Evolutionary conservation across 2,888 invertebrate species (phyloP).

Genomic region (Eudasyphora cyanicolor): DNA sequence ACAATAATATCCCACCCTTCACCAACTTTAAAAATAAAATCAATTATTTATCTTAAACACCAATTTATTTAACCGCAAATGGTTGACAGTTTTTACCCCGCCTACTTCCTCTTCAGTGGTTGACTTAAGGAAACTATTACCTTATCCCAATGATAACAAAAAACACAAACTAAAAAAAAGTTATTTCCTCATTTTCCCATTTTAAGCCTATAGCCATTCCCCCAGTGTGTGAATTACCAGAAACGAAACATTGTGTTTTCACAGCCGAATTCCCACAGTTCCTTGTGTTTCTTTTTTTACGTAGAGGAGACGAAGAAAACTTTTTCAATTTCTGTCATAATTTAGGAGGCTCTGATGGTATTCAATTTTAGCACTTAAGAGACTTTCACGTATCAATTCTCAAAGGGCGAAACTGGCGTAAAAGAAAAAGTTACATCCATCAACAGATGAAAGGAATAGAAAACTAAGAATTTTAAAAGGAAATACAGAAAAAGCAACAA

Average conservation of each 20-base stretch:
- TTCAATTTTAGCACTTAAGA: slow-evolving; percentile 75
- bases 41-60: not conserved
- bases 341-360: slow-evolving; percentile 77
- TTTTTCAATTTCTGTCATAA: slow-evolving; percentile 62
- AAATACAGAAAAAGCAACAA: too few relatives aligned
- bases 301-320: not conserved
- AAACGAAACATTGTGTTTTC: slow-evolving; percentile 9
- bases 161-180: not conserved
- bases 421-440: not conserved
- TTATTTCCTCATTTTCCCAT: not conserved
- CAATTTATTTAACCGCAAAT: not conserved
- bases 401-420: not conserved
- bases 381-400: slow-evolving; percentile 63
- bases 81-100: not conserved
- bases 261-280: slow-evolving; percentile 1
- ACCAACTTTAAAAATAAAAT: too few relatives aligned
- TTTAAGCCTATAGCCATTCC: slow-evolving; percentile 13
- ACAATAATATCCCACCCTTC: too few relatives aligned
- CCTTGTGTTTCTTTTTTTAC: too few relatives aligned
- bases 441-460: too few relatives aligned
- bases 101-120: too few relatives aligned
- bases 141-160: not conserved
- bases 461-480: too few relatives aligned
- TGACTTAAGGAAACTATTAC: not conserved
- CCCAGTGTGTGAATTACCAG: not conserved